Percentiles rank a stretch among this genome's conserved stretches.
phyloP scores from a whole-genome alignment of 2,113 vertebrate species.

The Macaca fascicularis region T2T-MFA8v1.1 NC_088388.1:118872501-118873000 shows the following conservation, averaged over 20 bases:
- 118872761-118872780: neutral
- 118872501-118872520: neutral
- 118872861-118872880: conserved; percentile 35
- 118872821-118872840: neutral
- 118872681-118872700: neutral
- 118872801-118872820: neutral
- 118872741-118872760: neutral
- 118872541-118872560: neutral
- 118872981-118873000: neutral
- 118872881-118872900: neutral
- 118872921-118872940: conserved; percentile 47
- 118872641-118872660: neutral
- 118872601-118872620: neutral
- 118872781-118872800: neutral
- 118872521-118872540: neutral
- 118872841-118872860: neutral
- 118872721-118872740: neutral
- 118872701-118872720: neutral
- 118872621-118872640: neutral
- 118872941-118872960: neutral
- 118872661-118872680: neutral
- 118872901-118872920: conserved; percentile 44
- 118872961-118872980: neutral
- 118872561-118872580: neutral
- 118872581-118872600: neutral